Evolutionary conservation across 1,140 invertebrate species (phyloP).

Genomic region (Drosophila subpulchrella): DNA sequence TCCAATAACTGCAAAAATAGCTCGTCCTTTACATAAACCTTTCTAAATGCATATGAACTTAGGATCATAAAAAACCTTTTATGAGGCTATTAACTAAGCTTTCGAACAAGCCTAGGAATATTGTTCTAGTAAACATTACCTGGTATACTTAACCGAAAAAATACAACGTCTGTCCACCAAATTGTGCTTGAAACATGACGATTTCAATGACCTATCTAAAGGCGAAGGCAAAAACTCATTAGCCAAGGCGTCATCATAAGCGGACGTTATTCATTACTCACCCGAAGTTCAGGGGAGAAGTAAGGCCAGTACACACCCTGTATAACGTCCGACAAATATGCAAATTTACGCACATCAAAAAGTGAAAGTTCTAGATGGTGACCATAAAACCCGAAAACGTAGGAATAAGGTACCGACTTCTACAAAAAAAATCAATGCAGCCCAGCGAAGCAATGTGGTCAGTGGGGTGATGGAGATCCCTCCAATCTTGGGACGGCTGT

Average conservation of each 20-base stretch:
- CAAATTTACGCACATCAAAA: slow-evolving; percentile 70
- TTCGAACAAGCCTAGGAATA: not conserved
- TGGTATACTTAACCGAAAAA: not conserved
- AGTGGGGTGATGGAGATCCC: slow-evolving; percentile 4
- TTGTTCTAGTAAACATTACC: not conserved
- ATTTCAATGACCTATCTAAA: slow-evolving; percentile 43
- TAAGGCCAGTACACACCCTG: slow-evolving; percentile 21
- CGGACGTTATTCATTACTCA: slow-evolving; percentile 59
- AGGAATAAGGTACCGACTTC: slow-evolving; percentile 22
- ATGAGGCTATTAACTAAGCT: slow-evolving; percentile 9
- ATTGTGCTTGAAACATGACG: slow-evolving; percentile 21
- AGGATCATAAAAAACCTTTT: slow-evolving; percentile 15
- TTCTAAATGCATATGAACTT: slow-evolving; percentile 11
- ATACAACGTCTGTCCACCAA: not conserved
- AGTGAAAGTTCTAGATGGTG: slow-evolving; percentile 55
- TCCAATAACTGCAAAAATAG: slow-evolving; percentile 1
- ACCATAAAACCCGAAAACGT: slow-evolving; percentile 52
- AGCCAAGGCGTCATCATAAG: slow-evolving; percentile 36
- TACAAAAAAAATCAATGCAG: slow-evolving; percentile 71
- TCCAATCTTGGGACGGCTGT: slow-evolving; percentile 1
- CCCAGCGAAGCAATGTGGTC: slow-evolving; percentile 44
- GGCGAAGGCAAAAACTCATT: slow-evolving; percentile 32
- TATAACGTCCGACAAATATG: slow-evolving; percentile 51
- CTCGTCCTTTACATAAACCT: not conserved
- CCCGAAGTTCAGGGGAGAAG: slow-evolving; percentile 4